phyloP scores from a whole-genome alignment of 2,113 vertebrate genomes.

The Ia io region DNA sequence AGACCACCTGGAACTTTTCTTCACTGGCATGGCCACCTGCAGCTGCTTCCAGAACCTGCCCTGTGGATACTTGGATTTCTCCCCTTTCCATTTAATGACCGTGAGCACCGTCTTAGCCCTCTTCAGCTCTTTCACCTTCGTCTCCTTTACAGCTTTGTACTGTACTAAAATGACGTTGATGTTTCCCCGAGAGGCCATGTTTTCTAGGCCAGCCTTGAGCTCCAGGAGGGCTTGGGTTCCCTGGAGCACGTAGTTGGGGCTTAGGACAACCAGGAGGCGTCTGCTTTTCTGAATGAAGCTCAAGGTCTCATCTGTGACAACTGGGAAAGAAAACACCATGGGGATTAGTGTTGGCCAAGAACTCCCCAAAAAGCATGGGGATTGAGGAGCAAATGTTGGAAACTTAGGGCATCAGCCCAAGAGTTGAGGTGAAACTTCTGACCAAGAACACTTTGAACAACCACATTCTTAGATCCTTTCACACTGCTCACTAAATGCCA shows the following conservation, averaged over 20 bases:
- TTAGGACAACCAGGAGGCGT: constrained; percentile 93
- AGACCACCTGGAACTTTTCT: constrained; percentile 72
- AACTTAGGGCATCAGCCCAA: background rate
- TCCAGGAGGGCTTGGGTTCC: constrained; percentile 97
- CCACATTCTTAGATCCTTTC: background rate
- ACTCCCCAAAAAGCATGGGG: background rate
- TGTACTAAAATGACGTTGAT: constrained; percentile 95
- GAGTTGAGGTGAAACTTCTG: background rate
- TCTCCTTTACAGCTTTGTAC: constrained; percentile 88
- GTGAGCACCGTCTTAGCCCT: constrained; percentile 88
- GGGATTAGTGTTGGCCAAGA: constrained; percentile 76
- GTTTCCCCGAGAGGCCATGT: constrained; percentile 90
- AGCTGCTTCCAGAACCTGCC: constrained; percentile 96
- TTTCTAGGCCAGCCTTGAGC: constrained; percentile 94
- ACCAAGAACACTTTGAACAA: background rate
- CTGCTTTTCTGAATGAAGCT: constrained; percentile 94
- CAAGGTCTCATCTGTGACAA: constrained; percentile 97
- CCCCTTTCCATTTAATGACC: constrained; percentile 95
- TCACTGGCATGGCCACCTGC: constrained; percentile 90
- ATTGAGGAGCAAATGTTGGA: background rate
- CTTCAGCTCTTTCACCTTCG: constrained; percentile 92
- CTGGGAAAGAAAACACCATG: constrained; percentile 86
- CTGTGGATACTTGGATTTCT: constrained; percentile 89
- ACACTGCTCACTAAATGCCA: background rate
- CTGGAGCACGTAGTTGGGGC: constrained; percentile 90